These are phyloP conservation scores for Parauchenoglanis ngamensis DNA, from an alignment of 2,797 vertebrate species.

Conservation along the genomic window DNA sequence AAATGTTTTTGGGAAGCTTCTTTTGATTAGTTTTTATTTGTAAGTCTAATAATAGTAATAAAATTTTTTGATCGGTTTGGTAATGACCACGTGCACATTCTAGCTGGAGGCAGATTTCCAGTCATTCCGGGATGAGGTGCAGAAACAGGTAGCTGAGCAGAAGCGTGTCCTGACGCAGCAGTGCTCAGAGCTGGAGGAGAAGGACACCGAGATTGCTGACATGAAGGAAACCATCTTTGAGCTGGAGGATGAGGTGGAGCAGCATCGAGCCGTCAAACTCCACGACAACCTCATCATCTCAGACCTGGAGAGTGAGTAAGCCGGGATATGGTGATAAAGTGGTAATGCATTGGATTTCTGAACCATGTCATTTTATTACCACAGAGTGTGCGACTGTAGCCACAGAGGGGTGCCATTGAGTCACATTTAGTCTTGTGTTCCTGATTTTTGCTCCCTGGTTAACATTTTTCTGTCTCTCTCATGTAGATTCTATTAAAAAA, in stretches of 20 bases:
- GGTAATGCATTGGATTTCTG: neutral
- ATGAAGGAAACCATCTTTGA: slow-evolving; percentile 90
- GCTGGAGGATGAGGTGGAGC: slow-evolving; percentile 86
- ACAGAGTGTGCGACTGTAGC: slow-evolving; percentile 8
- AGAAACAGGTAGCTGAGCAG: slow-evolving; percentile 82
- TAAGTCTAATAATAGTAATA: neutral
- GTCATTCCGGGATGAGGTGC: slow-evolving; percentile 80
- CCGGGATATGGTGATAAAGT: neutral
- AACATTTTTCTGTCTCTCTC: slow-evolving; percentile 12
- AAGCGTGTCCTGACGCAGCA: slow-evolving; percentile 79
- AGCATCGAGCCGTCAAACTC: slow-evolving; percentile 86
- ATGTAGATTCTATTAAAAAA: slow-evolving; percentile 82
- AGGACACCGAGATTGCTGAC: slow-evolving; percentile 81
- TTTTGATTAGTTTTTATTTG: neutral
- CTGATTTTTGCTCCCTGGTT: neutral
- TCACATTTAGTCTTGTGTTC: neutral
- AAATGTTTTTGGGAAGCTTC: neutral
- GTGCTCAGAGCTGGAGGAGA: slow-evolving; percentile 80
- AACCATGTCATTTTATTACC: neutral
- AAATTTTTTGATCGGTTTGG: neutral
- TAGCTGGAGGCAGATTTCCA: slow-evolving; percentile 83
- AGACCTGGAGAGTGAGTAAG: slow-evolving; percentile 83
- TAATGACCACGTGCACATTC: neutral
- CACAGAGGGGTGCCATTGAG: slow-evolving; percentile 42
- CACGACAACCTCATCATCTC: slow-evolving; percentile 88